Evolutionary conservation across 2,888 invertebrate genomes (phyloP), one percentile per base, ranked within the genome.

Genomic region (Cerceris rybyensis): DNA sequence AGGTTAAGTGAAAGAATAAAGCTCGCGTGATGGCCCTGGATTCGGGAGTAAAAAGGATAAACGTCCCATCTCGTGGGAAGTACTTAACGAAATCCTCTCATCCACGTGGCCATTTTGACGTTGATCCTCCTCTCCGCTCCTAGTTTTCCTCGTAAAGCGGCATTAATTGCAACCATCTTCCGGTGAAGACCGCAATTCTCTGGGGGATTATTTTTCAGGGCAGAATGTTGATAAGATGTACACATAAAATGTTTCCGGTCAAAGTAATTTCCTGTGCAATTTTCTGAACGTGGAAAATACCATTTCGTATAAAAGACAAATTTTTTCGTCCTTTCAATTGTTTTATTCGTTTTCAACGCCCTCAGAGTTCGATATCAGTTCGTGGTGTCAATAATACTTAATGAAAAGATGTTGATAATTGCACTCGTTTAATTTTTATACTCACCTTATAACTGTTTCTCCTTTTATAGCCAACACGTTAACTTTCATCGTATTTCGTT

Each of bases 81-180:
- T 86, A 84, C 87, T 90, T 87, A 86, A 84, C 86, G 76, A 88
- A 90, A 90, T 89, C 89, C 88, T 88, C 90, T 89, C 88, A 86
- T 88, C 86, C 86, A 78, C 80, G 75, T 84, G 84, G 81, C 81
- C 82, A 82, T 86, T 82, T 59, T 69, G 59, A 75, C 74, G 60
- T 59, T 71, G 81, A 75, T 76, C 76, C 80, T 60, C 41, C 76
- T 52, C 57, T n/a, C 8, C 55, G 9, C 16, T 17, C 13, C 28
- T 55, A 78, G 73, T 78, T 85, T 73, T 70, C 59, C 68, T 64
- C 76, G 76, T 82, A 82, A 85, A 85, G 64, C 79, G 70, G 74
- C 82, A 73, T 84, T 83, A 83, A 84, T 82, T 76, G 78, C 71
- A 67, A 64, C 52, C 71, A 67, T 74, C 81, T 64, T 52, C 55